Conservation (phyloP, 2,888 invertebrate species). For the Leptarthrus brevirostris region DNA sequence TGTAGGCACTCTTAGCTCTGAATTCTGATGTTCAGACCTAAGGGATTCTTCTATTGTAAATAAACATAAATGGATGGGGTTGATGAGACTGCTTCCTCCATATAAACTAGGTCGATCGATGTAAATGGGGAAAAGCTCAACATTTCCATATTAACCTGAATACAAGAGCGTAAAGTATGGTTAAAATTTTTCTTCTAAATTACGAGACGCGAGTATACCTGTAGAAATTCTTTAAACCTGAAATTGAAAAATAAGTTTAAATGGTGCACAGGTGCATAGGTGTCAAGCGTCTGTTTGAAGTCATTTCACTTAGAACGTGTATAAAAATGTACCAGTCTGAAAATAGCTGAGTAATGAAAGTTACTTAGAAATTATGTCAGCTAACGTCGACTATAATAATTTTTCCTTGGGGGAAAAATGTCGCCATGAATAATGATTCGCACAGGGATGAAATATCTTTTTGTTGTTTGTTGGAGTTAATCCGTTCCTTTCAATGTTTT, state of each 20-base stretch:
- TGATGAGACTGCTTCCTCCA: not conserved
- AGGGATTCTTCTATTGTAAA: slow-evolving; percentile 22
- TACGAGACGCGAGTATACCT: slow-evolving; percentile 17
- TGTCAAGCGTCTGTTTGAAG: not conserved
- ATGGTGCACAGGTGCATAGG: slow-evolving; percentile 21
- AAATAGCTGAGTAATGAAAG: slow-evolving; percentile 34
- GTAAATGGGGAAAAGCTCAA: slow-evolving; percentile 10
- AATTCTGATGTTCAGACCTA: not conserved
- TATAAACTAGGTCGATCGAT: slow-evolving; percentile 46
- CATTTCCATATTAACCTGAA: slow-evolving; percentile 33
- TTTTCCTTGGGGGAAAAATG: not conserved
- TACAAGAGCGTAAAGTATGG: slow-evolving; percentile 7
- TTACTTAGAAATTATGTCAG: slow-evolving; percentile 20
- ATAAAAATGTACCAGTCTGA: slow-evolving; percentile 5
- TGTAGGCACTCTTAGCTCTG: not conserved
- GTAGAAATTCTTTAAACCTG: slow-evolving; percentile 22
- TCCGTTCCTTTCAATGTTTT: too few relatives aligned
- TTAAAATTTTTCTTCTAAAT: slow-evolving; percentile 15
- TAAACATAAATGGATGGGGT: not conserved
- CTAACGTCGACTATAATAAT: not conserved
- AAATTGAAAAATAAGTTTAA: slow-evolving; percentile 38
- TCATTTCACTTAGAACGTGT: not conserved
- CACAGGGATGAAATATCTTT: too few relatives aligned
- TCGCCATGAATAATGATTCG: not conserved
- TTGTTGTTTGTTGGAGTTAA: too few relatives aligned